These are phyloP conservation scores for Tenthredo mesomela DNA, from an alignment of 2,888 invertebrate species.

Conservation along the genomic window DNA sequence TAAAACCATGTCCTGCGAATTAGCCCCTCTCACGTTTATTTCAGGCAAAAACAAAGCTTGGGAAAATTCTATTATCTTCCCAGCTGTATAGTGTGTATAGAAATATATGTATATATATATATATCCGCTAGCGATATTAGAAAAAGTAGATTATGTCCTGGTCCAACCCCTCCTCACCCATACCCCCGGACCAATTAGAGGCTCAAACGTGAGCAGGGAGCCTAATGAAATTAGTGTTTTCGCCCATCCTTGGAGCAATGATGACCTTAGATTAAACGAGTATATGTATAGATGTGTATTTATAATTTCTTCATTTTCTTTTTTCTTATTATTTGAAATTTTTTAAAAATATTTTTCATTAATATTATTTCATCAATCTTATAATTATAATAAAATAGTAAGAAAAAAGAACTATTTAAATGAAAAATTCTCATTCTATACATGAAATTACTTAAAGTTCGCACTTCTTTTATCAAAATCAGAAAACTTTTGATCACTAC, in stretches of 20 bases:
- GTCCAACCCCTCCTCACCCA: conserved; percentile 22
- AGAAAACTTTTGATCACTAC: too few relatives aligned
- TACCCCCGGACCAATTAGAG: conserved; percentile 48
- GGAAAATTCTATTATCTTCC: conserved; percentile 44
- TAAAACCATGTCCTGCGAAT: background rate
- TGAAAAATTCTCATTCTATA: too few relatives aligned
- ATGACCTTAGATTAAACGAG: conserved; percentile 26
- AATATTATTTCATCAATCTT: too few relatives aligned
- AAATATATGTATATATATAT: background rate
- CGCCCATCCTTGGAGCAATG: conserved; percentile 14
- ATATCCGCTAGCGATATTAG: conserved; percentile 32
- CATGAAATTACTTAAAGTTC: too few relatives aligned
- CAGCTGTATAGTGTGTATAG: background rate
- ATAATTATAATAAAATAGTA: too few relatives aligned
- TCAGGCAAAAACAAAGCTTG: conserved; percentile 17
- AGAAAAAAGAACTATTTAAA: too few relatives aligned
- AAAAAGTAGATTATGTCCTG: conserved; percentile 58
- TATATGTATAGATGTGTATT: background rate
- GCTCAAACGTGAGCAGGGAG: conserved; percentile 51
- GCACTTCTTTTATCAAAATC: too few relatives aligned
- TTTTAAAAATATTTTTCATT: too few relatives aligned
- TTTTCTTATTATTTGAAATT: background rate
- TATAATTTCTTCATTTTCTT: background rate
- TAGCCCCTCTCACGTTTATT: background rate
- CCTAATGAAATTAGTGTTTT: conserved; percentile 53